Evolutionary conservation across 2,888 invertebrate genomes (phyloP).

Genomic region (Apodemia hepburni): DNA sequence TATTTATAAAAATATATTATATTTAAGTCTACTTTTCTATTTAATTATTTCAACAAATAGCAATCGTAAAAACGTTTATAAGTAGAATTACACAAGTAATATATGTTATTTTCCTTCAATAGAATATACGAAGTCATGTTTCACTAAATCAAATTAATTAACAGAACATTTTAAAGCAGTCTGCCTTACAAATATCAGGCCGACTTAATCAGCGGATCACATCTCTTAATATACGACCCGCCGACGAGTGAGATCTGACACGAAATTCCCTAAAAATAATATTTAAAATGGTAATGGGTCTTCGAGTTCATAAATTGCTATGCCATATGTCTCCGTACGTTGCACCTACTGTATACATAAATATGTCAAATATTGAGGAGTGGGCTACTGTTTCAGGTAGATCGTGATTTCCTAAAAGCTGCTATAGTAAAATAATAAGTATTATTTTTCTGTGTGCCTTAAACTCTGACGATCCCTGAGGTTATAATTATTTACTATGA

Average conservation of each 20-base stretch:
- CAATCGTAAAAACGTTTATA: too few species aligned
- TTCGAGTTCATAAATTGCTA: slow-evolving; percentile 76
- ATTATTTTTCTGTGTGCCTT: too few species aligned
- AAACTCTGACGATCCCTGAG: too few species aligned
- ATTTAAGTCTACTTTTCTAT: too few species aligned
- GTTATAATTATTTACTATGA: too few species aligned
- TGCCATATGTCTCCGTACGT: slow-evolving; percentile 73
- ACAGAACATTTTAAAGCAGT: slow-evolving; percentile 59
- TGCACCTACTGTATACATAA: slow-evolving; percentile 78
- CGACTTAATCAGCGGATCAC: slow-evolving; percentile 76
- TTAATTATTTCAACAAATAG: too few species aligned
- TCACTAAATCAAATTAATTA: slow-evolving; percentile 58
- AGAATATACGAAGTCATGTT: slow-evolving; percentile 18
- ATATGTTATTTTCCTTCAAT: slow-evolving; percentile 23
- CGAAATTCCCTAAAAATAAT: slow-evolving; percentile 80
- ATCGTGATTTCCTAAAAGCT: slow-evolving; percentile 29
- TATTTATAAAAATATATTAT: too few species aligned
- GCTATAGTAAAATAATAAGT: background rate
- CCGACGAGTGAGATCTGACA: slow-evolving; percentile 79
- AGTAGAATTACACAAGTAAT: background rate
- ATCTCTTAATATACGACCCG: slow-evolving; percentile 75
- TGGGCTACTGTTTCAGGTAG: slow-evolving; percentile 53
- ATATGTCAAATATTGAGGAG: slow-evolving; percentile 77
- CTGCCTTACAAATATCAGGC: slow-evolving; percentile 60
- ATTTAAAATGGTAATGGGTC: slow-evolving; percentile 80